phyloP scores from a whole-genome alignment of 2,888 invertebrate genomes.

The Azorinus chamasolen region DNA sequence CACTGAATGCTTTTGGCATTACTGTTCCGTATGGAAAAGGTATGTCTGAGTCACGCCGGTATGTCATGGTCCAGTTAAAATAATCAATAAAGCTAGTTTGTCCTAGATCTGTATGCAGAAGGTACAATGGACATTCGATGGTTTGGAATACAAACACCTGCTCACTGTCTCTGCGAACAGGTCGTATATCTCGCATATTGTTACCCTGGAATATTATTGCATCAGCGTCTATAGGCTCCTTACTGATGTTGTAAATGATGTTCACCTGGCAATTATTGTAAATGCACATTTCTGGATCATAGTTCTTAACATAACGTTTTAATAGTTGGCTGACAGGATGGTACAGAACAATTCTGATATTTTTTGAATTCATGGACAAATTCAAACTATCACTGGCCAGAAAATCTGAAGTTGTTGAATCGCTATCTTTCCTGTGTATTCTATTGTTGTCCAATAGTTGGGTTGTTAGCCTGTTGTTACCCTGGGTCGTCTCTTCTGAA shows the following conservation, averaged over 20 bases:
- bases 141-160: constrained; percentile 43
- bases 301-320: no score
- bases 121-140: constrained; percentile 43
- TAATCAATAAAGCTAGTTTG: background rate
- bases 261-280: constrained; percentile 2
- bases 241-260: background rate
- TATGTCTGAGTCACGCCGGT: constrained; percentile 60
- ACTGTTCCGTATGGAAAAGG: constrained; percentile 48
- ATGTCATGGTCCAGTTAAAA: constrained; percentile 65
- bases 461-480: no score
- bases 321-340: no score
- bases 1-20: background rate
- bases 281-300: background rate
- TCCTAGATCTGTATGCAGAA: constrained; percentile 3
- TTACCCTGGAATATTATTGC: constrained; percentile 52
- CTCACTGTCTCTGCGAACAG: constrained; percentile 15
- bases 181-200: constrained; percentile 23
- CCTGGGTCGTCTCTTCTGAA: no score
- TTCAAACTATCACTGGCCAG: no score
- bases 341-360: no score
- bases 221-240: constrained; percentile 18
- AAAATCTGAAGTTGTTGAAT: no score
- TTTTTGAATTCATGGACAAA: no score
- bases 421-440: no score
- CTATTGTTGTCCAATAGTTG: no score